Conservation (phyloP, 2,797 vertebrate genomes). For the Salmo trutta region DNA sequence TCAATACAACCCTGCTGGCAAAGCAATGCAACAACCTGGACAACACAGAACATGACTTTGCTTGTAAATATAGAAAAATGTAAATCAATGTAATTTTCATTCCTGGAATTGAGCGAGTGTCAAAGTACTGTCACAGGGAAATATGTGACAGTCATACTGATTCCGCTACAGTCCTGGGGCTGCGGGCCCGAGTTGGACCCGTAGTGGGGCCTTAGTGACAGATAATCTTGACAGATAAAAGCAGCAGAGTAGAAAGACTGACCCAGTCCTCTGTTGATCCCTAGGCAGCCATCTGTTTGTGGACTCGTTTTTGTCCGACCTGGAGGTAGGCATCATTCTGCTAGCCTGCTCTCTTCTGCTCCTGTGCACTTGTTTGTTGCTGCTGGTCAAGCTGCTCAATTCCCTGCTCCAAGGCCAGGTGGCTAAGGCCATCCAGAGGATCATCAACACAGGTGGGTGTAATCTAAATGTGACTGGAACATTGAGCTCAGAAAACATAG, state of each 20-base stretch:
- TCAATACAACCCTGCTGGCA: not conserved
- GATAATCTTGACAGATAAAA: not conserved
- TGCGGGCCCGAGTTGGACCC: no score
- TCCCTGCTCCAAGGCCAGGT: no score
- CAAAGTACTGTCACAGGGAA: not conserved
- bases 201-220: no score
- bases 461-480: no score
- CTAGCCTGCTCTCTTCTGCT: not conserved
- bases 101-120: not conserved
- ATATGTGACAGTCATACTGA: not conserved
- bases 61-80: not conserved
- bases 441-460: no score
- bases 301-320: not conserved
- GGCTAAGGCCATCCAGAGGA: no score
- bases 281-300: not conserved
- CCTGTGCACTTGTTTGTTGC: no score
- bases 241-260: not conserved
- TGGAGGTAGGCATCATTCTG: not conserved
- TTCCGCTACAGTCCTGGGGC: no score
- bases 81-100: not conserved
- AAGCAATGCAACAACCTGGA: not conserved
- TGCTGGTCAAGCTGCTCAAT: no score
- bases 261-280: not conserved
- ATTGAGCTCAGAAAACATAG: no score
- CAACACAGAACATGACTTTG: not conserved